Evolutionary conservation across 2,113 vertebrate species (phyloP), one percentile per base, ranked within the genome.

Genomic region (Sminthopsis crassicaudata): DNA sequence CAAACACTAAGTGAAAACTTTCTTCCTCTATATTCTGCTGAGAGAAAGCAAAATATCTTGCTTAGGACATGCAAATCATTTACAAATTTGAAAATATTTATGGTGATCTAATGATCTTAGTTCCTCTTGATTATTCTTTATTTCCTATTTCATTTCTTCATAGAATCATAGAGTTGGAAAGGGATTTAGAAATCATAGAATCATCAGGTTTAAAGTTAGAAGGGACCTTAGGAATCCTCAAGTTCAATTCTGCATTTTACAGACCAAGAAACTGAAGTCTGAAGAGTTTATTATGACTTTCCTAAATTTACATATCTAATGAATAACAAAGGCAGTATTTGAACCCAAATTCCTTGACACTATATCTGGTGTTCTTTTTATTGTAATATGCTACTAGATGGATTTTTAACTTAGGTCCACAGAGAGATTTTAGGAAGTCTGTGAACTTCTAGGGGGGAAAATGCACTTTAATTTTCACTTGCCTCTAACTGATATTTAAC

Each of bases 31-130:
- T 46, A 91, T 53, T 8, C 36, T 92, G 91, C 26, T 24, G 14
- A 92, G 36, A 11, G 36, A 53, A 46, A 54, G 93, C 91, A 92
- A 54, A 88, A 93, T 7, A 91, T 50, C 54, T 67, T 91, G 53
- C 55, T 46, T 22, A 36, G 3, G 67, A 30, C 36, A 26, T 46
- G 53, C 27, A 16, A 91, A 42, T 26, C 4, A 14, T 53, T 89
- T 30, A 5, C 11, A 30, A 42, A 84, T 1, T 19, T 84, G 22
- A 42, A n/a, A 42, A 50, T n/a, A 46, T 46, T 55, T 91, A 48
- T 55, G 42, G 52, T 76, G 14, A n/a, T 92, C 53, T 52, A 24
- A 91, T 12, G 26, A 1, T 27, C 26, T n/a, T 94, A 54, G 84
- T 19, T 67, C 52, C 5, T 46, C 93, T 84, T 50, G 51, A 53